Evolutionary conservation across 2,113 vertebrate species (phyloP), one percentile per base, ranked within the genome.

Genomic region (Centrocercus urophasianus): DNA sequence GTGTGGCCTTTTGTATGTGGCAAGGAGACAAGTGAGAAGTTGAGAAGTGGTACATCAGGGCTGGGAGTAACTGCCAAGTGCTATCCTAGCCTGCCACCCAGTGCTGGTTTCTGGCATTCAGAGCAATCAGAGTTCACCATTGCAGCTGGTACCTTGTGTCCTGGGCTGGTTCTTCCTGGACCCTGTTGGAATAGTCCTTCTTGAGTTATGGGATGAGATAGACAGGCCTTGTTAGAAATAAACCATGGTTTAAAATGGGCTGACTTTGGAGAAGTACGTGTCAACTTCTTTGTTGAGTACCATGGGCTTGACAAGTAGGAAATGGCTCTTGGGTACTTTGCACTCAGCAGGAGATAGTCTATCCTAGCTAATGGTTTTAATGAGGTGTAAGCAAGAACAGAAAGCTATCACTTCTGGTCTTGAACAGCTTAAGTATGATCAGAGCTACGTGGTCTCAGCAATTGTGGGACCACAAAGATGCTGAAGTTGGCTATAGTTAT

Each of bases 1-100:
- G 92, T 87, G 91, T 91, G 90, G 94, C 54, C 61, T 96, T 95
- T 94, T 81, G 79, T 60, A 88, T 84, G 19, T 63, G 83, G 21
- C 65, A 88, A 92, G 50, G 77, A 83, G 78, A 89, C 84, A 85
- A 86, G 66, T 65, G 57, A 88, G 94, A 95, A 91, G 65, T 69
- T 64, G 77, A 28, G 89, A 67, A 84, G 34, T 43, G 57, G 22
- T n/a, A 45, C 81, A 71, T 80, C 60, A 21, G 65, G 72, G 79
- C 83, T 32, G 9, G n/a, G 22, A 92, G 83, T 72, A 84, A 80
- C 38, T 72, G 15, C 36, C 91, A 97, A 93, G 54, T 34, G 57
- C 95, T 98, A 85, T 96, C 94, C 96, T 97, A 70, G 87, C 86
- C 94, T 97, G 97, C 98, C 98, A 98, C 97, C 98, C 97, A 93